Conservation (phyloP, 64 coral and sea anemone species). For the Hydrozoanthus tunicans region DNA sequence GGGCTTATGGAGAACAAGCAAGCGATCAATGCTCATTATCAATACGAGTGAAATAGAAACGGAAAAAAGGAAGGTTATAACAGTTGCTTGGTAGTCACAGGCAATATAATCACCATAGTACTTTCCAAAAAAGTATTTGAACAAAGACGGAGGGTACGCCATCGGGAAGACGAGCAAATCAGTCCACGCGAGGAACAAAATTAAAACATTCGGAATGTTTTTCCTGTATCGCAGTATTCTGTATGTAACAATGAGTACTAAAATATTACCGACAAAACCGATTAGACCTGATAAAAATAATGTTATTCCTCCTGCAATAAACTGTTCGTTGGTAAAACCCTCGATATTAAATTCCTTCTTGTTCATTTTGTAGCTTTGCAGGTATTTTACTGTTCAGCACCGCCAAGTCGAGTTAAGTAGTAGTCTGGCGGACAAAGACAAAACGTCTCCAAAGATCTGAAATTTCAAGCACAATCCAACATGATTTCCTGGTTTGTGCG, state of each 20-base stretch:
- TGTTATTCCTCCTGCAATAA: conserved; percentile 81
- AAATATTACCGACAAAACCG: conserved; percentile 77
- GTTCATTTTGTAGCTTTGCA: conserved; percentile 60
- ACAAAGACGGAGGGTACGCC: conserved; percentile 71
- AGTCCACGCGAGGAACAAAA: conserved; percentile 83
- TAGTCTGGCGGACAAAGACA: background rate
- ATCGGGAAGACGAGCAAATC: conserved; percentile 80
- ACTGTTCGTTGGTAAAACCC: conserved; percentile 82
- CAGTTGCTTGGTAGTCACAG: conserved; percentile 87
- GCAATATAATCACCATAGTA: conserved; percentile 83
- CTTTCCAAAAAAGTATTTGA: conserved; percentile 83
- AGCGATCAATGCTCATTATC: conserved; percentile 87
- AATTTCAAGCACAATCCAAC: background rate
- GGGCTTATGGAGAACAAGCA: conserved; percentile 72
- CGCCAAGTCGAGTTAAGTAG: background rate
- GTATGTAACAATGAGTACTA: conserved; percentile 75
- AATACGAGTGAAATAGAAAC: conserved; percentile 81
- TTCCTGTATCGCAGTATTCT: conserved; percentile 80
- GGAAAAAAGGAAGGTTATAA: conserved; percentile 71
- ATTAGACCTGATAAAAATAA: conserved; percentile 77
- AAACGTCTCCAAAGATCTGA: background rate
- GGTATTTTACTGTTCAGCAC: background rate
- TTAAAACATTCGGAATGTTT: conserved; percentile 91
- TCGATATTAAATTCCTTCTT: conserved; percentile 82
- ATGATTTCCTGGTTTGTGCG: background rate